phyloP scores from a whole-genome alignment of 1,140 invertebrate genomes.

The Eurosta solidaginis region DNA sequence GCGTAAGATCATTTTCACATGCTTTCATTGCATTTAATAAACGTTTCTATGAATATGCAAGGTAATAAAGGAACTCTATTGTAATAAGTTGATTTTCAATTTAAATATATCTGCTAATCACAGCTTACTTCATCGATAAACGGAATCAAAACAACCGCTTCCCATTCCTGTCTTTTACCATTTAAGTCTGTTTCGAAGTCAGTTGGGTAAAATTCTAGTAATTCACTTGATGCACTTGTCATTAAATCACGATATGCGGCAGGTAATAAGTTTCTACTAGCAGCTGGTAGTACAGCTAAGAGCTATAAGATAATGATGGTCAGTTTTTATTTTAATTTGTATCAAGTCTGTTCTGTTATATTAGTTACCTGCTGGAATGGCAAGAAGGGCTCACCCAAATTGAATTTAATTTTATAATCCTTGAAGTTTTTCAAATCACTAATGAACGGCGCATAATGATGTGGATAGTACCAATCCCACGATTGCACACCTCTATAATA shows the following conservation, averaged over 20 bases:
- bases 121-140: constrained; percentile 87
- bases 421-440: constrained; percentile 88
- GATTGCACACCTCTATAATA: constrained; percentile 96
- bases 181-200: constrained; percentile 90
- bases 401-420: constrained; percentile 75
- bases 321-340: not conserved
- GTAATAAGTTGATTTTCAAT: not conserved
- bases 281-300: constrained; percentile 88
- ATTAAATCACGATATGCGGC: constrained; percentile 81
- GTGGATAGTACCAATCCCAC: constrained; percentile 98
- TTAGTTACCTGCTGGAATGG: constrained; percentile 84
- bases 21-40: constrained; percentile 79
- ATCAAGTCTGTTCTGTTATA: not conserved
- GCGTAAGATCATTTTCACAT: constrained; percentile 69
- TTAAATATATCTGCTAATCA: not conserved
- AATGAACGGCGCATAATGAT: constrained; percentile 95
- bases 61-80: not conserved
- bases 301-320: constrained; percentile 62
- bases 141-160: constrained; percentile 95
- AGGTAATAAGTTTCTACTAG: constrained; percentile 80
- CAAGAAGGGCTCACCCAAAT: constrained; percentile 85
- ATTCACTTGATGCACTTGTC: constrained; percentile 78
- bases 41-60: constrained; percentile 61
- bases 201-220: constrained; percentile 88
- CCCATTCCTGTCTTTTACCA: constrained; percentile 96